Conservation (phyloP, 92 coral and sea anemone genomes). For the Phenganax subtilis region DNA sequence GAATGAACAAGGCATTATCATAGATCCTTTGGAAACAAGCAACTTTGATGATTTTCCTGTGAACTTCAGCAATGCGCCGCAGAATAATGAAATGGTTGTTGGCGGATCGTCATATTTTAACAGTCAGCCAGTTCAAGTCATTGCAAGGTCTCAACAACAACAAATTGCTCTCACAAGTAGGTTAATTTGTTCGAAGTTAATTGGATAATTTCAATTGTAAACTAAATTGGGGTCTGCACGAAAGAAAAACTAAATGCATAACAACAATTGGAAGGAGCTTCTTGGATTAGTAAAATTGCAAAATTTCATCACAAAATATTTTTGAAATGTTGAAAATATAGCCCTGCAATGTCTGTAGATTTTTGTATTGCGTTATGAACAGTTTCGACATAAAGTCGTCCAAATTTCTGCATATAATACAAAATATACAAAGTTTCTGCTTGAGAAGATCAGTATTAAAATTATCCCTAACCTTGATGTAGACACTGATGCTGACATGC, state of each 20-base stretch:
- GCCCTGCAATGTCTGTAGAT: no score
- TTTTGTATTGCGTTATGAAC: no score
- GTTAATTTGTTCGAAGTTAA: background rate
- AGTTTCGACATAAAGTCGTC: no score
- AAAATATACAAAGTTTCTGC: no score
- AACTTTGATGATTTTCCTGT: conserved; percentile 67
- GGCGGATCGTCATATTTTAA: conserved; percentile 40
- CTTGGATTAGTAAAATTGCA: no score
- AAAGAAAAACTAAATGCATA: conserved; percentile 44
- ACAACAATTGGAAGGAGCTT: conserved; percentile 1
- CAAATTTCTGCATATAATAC: no score
- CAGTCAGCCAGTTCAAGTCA: conserved; percentile 30
- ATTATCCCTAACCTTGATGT: no score
- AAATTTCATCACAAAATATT: no score
- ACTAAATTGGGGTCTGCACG: no score
- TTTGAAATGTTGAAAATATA: no score
- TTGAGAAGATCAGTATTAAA: conserved; percentile 32
- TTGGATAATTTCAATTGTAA: no score
- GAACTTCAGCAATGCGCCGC: conserved; percentile 58
- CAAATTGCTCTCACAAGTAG: conserved; percentile 63
- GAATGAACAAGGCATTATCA: conserved; percentile 42
- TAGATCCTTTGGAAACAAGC: conserved; percentile 71
- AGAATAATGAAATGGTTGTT: conserved; percentile 71
- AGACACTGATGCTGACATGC: background rate
- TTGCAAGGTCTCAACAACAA: conserved; percentile 57